A percentile compares a stretch with the other conserved stretches of the same genome.
Evolutionary conservation across 2,888 invertebrate species (phyloP).

Genomic region (Stenotaenia linearis): DNA sequence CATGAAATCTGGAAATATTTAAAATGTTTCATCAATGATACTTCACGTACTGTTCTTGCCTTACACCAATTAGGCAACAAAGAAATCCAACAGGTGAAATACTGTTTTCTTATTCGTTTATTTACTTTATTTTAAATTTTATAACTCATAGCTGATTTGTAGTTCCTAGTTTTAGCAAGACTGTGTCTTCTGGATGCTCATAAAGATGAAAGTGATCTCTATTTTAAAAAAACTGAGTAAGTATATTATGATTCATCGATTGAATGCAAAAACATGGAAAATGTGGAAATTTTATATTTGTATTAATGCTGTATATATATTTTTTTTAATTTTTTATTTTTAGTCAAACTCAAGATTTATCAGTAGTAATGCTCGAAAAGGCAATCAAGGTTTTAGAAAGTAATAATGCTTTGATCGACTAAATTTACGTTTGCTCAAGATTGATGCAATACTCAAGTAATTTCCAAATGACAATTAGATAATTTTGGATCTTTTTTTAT

Average conservation of each 20-base stretch:
- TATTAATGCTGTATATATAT: not conserved
- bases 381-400: slow-evolving; percentile 30
- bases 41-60: not conserved
- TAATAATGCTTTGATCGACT: not conserved
- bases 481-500: not conserved
- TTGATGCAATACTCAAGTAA: slow-evolving; percentile 3
- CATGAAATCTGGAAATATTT: slow-evolving; percentile 34
- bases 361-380: slow-evolving; percentile 31
- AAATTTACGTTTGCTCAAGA: not conserved
- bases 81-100: slow-evolving; percentile 32
- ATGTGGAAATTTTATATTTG: too few species aligned
- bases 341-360: slow-evolving; percentile 30
- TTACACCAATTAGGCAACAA: slow-evolving; percentile 31
- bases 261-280: too few species aligned
- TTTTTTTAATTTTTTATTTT: not conserved
- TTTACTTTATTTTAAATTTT: not conserved
- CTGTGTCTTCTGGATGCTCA: slow-evolving; percentile 28
- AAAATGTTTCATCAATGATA: slow-evolving; percentile 32
- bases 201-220: slow-evolving; percentile 30
- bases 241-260: not conserved
- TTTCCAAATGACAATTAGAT: not conserved
- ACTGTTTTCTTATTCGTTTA: not conserved
- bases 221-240: slow-evolving; percentile 32
- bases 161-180: slow-evolving; percentile 31
- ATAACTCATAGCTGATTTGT: not conserved